A percentile compares a stretch with the other conserved stretches of the same genome.
Conservation (phyloP, 92 coral and sea anemone genomes). For the Muricea muricata region DNA sequence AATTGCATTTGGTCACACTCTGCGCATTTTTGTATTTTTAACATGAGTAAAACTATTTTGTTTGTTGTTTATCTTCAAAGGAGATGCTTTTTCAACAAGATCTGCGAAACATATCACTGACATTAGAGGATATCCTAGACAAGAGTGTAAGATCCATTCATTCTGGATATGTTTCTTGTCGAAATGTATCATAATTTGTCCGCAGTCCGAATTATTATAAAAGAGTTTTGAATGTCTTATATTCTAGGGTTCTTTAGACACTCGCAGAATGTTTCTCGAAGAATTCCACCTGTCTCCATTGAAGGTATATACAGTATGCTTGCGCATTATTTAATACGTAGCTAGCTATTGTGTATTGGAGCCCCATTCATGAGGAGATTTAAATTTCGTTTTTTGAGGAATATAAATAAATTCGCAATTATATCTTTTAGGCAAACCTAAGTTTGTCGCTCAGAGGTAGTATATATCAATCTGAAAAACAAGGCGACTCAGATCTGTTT, state of each 20-base stretch:
- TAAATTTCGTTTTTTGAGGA: no score
- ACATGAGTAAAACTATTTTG: no score
- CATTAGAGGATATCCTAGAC: constrained; percentile 74
- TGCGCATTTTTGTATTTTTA: no score
- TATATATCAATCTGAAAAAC: constrained; percentile 77
- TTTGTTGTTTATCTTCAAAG: constrained; percentile 25
- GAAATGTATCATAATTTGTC: neutral
- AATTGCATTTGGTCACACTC: no score
- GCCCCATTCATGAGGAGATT: no score
- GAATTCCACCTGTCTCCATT: constrained; percentile 92
- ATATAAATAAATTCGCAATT: no score
- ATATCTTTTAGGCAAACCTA: constrained; percentile 75
- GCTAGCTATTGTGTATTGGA: no score
- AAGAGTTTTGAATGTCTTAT: no score
- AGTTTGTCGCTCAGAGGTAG: constrained; percentile 84
- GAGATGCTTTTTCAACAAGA: constrained; percentile 79
- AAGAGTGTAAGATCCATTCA: constrained; percentile 63
- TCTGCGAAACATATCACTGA: constrained; percentile 69
- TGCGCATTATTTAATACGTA: no score
- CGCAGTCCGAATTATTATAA: no score
- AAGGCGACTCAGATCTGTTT: constrained; percentile 72
- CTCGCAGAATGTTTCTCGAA: constrained; percentile 83
- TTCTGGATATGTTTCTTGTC: neutral
- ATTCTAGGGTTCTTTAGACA: constrained; percentile 84
- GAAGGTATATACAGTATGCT: constrained; percentile 67